Evolutionary conservation across 92 coral and sea anemone species (phyloP), one percentile per base, ranked within the genome.

Genomic region (Paramuricea clavata): DNA sequence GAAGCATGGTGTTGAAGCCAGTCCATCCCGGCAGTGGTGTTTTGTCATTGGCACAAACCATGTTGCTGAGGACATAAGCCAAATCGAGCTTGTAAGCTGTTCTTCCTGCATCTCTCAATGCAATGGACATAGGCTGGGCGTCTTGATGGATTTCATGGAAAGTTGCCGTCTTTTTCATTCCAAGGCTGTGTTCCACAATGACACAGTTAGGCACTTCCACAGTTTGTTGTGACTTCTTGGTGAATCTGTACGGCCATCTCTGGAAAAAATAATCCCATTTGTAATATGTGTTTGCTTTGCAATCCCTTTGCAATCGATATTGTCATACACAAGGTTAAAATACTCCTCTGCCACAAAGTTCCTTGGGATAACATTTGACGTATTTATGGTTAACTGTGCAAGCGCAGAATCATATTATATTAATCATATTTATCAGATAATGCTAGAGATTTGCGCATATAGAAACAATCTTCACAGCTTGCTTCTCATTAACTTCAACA

Each of bases 191-290:
- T 25, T 82, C 64, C 31, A 57, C 62, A 34, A 86, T 67, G 77
- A 17, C 67, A 32, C 41, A 10, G 33, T 27, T 19, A 27, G 85
- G 89, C 28, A 49, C 78, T 49, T 86, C 67, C 27, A 86, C 86
- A 31, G 90, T 64, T 32, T 69, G 86, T 32, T 86, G 80, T 41
- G 86, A 56, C 85, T 74, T 74, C 82, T 67, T 86, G 73, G 77
- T 86, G 42, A 69, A 28, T 52, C 64, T 86, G 23, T 26, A 54
- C 21, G 21, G 61, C 54, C 42, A 75, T 59, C 22, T 69, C 31
- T 74, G 77, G 89, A 15, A 67, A 77, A 61, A 47, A 15, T 47
- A n/a, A n/a, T n/a, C n/a, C n/a, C n/a, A n/a, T n/a, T n/a, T n/a
- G n/a, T n/a, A n/a, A n/a, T n/a, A n/a, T n/a, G n/a, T n/a, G n/a